These are phyloP conservation scores for Leptinotarsa juncta DNA, from an alignment of 2,888 invertebrate genomes.

Conservation along the genomic window DNA sequence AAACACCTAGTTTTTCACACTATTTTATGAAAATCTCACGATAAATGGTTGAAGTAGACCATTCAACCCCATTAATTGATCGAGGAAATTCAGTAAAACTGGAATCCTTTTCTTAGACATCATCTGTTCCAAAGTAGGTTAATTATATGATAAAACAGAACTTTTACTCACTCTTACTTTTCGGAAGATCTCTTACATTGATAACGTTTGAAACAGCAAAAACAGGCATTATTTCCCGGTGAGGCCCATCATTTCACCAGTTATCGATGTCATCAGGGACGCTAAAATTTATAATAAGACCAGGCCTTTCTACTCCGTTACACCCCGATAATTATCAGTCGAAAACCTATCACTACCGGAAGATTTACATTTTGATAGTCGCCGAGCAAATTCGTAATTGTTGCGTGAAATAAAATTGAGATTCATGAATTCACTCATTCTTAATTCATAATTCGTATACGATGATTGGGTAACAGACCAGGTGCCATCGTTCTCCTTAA, in stretches of 20 bases:
- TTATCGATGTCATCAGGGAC: constrained; percentile 15
- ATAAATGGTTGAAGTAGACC: background rate
- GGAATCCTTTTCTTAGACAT: background rate
- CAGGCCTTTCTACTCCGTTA: constrained; percentile 20
- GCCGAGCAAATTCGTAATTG: constrained; percentile 24
- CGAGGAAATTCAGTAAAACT: background rate
- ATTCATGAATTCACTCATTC: constrained; percentile 29
- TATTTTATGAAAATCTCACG: no score
- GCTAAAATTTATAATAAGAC: constrained; percentile 20
- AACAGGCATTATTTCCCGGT: constrained; percentile 8
- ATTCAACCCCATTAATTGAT: background rate
- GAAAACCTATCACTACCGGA: constrained; percentile 16
- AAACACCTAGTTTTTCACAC: no score
- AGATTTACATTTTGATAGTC: constrained; percentile 23
- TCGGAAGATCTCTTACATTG: constrained; percentile 4
- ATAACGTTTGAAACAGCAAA: background rate
- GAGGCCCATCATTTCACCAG: constrained; percentile 1
- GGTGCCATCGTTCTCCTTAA: constrained; percentile 25
- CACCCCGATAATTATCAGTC: constrained; percentile 30
- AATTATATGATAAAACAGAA: constrained; percentile 4
- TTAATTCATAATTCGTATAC: constrained; percentile 28
- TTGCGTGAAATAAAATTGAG: constrained; percentile 23
- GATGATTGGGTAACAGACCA: constrained; percentile 30
- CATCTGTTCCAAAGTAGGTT: background rate
- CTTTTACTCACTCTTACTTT: constrained; percentile 20